These are phyloP conservation scores for Damaliscus lunatus DNA, from an alignment of 2,113 vertebrate genomes.

Conservation along the genomic window DNA sequence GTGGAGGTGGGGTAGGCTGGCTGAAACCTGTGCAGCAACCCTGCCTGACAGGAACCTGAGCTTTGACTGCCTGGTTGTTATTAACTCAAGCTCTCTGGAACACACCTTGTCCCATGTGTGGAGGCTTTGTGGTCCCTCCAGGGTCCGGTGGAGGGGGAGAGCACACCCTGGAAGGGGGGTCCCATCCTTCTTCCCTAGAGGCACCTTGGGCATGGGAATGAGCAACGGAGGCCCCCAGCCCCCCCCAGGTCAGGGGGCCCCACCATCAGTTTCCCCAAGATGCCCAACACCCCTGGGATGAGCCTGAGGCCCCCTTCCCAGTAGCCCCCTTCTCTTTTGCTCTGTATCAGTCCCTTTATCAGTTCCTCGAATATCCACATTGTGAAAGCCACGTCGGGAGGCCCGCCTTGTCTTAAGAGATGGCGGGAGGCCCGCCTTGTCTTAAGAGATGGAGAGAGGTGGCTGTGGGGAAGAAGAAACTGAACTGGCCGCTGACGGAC, in stretches of 20 bases:
- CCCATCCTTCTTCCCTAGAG: neutral
- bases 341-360: neutral
- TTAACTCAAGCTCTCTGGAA: neutral
- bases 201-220: accelerated
- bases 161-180: too few species aligned
- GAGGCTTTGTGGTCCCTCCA: neutral
- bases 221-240: accelerated
- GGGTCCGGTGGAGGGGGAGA: neutral
- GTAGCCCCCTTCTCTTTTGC: neutral
- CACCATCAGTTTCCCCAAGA: accelerated
- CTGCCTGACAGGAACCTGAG: accelerated
- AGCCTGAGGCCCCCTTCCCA: accelerated
- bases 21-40: neutral
- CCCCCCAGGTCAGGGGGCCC: neutral
- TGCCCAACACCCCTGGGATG: accelerated
- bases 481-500: accelerated
- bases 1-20: accelerated
- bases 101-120: neutral
- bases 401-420: accelerated
- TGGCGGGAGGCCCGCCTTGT: accelerated
- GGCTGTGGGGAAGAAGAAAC: neutral
- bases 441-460: neutral
- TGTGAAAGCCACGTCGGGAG: accelerated
- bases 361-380: neutral
- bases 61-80: accelerated